These are phyloP conservation scores for Malaclemys terrapin DNA, from an alignment of 2,113 vertebrate species.

Conservation along the genomic window DNA sequence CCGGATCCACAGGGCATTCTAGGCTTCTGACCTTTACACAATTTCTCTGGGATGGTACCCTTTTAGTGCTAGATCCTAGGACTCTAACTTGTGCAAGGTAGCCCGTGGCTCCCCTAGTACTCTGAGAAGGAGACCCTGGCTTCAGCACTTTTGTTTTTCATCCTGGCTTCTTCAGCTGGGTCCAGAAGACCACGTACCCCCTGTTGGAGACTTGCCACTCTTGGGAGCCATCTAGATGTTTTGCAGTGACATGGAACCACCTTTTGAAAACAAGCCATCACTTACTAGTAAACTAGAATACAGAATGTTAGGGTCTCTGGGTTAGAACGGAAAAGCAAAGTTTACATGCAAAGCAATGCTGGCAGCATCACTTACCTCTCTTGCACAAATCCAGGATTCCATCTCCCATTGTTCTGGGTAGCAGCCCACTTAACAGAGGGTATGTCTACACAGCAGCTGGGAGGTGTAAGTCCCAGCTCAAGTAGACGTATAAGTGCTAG, in stretches of 20 bases:
- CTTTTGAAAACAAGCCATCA: neutral
- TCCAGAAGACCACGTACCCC: neutral
- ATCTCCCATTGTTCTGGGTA: neutral
- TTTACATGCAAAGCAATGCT: neutral
- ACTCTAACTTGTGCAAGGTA: neutral
- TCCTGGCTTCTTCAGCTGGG: neutral
- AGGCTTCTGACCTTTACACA: neutral
- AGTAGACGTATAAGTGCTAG: neutral
- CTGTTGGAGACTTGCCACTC: neutral
- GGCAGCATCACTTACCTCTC: neutral
- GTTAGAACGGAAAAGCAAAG: neutral
- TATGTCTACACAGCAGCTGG: neutral
- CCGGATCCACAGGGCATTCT: neutral
- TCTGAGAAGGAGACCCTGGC: neutral
- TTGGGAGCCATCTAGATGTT: neutral
- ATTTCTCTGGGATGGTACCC: neutral
- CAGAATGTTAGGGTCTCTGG: neutral
- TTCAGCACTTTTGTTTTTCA: neutral
- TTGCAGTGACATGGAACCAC: neutral
- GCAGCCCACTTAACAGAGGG: neutral
- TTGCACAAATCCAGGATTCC: neutral
- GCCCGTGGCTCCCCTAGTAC: neutral
- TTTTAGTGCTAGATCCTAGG: neutral
- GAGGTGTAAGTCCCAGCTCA: neutral
- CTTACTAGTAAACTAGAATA: neutral